Evolutionary conservation across 2,888 invertebrate species (phyloP), one percentile per base, ranked within the genome.

Genomic region (Coecobrya sp.): DNA sequence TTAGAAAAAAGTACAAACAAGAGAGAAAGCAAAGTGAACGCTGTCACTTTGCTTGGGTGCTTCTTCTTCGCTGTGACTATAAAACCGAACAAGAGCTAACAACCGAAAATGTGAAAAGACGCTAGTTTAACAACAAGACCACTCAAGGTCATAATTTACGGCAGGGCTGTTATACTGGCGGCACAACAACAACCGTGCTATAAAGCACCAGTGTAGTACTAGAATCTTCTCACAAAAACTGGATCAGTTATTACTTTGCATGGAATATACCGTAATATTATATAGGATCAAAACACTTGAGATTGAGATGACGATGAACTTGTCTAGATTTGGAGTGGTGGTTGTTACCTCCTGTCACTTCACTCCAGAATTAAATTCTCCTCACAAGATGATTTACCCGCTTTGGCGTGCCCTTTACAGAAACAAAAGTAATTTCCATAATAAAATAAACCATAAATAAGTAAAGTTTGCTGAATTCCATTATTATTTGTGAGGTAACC

Each of bases 1-100:
- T 3, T 52, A 1, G 36, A 7, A 3, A 16, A 52, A 52, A 7
- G 52, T 16, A 16, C 3, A 52, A 7, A 36, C 36, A 36, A 36
- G 7, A 36, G 7, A 36, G 36, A 36, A n/a, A n/a, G n/a, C 36
- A 36, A 36, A 36, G 36, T 36, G 36, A 36, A 36, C 36, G 36
- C 36, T 36, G 36, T 36, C 36, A 36, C 36, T 36, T 36, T n/a
- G n/a, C 36, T 36, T 36, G 2, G 36, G 36, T 7, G 2, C 36
- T 36, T 4, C 36, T 2, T 36, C 36, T 36, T 45, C 11, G 3
- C 13, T 52, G 16, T 52, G 52, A 7, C 1, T 10, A 16, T 52
- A 52, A 73, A 73, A 42, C 42, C 45, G 73, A 73, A 68, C 68
- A 68, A 16, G 42, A 45, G 73, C 19, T 45, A 73, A 73, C 45